A percentile compares a stretch with the other conserved stretches of the same genome.
Evolutionary conservation across 1,140 invertebrate genomes (phyloP).

Genomic region (Bombus vancouverensis): DNA sequence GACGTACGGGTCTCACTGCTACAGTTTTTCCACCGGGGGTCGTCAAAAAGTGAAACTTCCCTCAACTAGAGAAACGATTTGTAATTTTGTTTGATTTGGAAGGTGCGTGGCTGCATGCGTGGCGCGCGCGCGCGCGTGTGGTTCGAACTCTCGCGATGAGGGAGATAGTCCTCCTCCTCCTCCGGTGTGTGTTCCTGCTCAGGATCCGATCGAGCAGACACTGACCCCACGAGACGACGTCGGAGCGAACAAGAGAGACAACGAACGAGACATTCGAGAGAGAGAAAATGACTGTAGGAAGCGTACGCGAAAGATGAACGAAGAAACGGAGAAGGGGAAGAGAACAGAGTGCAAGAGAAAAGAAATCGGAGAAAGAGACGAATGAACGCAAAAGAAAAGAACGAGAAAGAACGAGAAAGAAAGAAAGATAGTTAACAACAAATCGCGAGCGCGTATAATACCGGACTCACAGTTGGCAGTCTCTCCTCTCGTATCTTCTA

Average conservation of each 20-base stretch:
- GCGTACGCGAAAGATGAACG: constrained; percentile 47
- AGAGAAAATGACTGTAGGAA: constrained; percentile 49
- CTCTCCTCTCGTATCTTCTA: constrained; percentile 31
- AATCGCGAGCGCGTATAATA: constrained; percentile 26
- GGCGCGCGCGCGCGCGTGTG: constrained; percentile 32
- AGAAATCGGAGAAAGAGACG: constrained; percentile 32
- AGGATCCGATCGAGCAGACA: constrained; percentile 78
- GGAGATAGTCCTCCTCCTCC: constrained; percentile 63
- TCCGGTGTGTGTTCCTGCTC: constrained; percentile 73
- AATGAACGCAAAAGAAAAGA: constrained; percentile 10
- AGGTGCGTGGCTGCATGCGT: constrained; percentile 48
- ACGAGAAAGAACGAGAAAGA: not conserved
- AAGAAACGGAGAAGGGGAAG: constrained; percentile 37
- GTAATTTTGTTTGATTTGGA: constrained; percentile 12
- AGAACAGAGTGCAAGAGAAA: constrained; percentile 25
- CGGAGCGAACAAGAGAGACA: constrained; percentile 53
- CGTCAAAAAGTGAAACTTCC: not conserved
- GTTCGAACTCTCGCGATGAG: constrained; percentile 51
- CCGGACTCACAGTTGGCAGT: constrained; percentile 43
- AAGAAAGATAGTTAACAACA: constrained; percentile 12
- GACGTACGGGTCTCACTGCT: not conserved
- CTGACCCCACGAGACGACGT: constrained; percentile 76
- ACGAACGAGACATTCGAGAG: constrained; percentile 24
- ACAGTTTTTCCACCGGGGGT: not conserved
- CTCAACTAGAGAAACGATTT: not conserved